phyloP scores from a whole-genome alignment of 2,797 vertebrate species.

The Morus bassanus region DNA sequence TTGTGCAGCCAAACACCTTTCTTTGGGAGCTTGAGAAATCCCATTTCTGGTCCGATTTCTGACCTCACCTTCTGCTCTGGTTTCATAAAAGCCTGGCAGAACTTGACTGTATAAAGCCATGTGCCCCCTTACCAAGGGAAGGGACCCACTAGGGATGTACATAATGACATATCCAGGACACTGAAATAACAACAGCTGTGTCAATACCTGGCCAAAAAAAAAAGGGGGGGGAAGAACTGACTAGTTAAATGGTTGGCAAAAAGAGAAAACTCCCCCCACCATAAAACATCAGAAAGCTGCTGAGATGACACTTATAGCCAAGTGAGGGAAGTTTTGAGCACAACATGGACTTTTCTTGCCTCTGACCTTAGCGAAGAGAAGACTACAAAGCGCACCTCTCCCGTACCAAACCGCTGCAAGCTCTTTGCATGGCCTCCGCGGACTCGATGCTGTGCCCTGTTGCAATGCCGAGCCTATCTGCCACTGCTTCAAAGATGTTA shows the following conservation, averaged over 20 bases:
- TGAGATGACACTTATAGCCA: neutral
- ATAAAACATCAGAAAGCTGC: neutral
- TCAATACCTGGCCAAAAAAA: neutral
- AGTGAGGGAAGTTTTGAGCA: neutral
- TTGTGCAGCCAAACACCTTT: neutral
- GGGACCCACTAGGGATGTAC: neutral
- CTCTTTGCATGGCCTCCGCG: neutral
- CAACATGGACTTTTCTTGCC: fast-evolving
- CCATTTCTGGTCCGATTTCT: neutral
- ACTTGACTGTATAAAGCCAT: neutral
- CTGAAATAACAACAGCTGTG: neutral
- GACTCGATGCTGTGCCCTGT: fast-evolving
- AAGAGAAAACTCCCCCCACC: neutral
- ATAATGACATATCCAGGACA: neutral
- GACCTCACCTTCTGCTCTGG: neutral
- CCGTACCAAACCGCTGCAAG: fast-evolving
- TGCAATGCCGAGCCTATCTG: neutral
- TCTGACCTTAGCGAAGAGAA: neutral
- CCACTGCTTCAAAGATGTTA: neutral
- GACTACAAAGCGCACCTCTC: neutral
- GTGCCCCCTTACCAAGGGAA: neutral
- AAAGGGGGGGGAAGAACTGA: neutral
- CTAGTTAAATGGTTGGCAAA: neutral
- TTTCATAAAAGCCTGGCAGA: neutral
- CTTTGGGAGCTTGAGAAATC: neutral